Base-by-base conservation (phyloP, 2,888 invertebrate species). In the Drosophila limbata region DNA sequence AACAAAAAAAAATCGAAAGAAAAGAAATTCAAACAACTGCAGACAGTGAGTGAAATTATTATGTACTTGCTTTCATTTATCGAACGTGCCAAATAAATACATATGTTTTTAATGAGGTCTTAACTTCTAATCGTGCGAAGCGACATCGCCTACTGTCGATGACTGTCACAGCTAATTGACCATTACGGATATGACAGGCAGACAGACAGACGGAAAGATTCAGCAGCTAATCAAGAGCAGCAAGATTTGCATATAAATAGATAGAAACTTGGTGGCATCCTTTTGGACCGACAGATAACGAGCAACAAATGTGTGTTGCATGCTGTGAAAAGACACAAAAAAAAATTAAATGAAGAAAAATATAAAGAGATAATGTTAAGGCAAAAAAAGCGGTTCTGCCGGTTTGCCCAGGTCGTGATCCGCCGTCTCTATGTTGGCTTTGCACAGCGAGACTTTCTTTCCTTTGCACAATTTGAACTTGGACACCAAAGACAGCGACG, bases 391-490 rank as follows among this genome's bases (percentile, higher is more conserved):
- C 73, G 64, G 85, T 86, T 85, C 80, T 86, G 85, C 85, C 85
- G 87, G 85, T 85, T 85, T 85, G 74, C 71, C 82, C 80, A 78
- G 82, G 82, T 77, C 79, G 81, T 81, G 84, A 81, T 82, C 83
- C 71, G 70, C 83, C 71, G 70, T 73, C 42, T 55, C 3, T 51
- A 25, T 51, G 17, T 21, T 62, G 11, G 53, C 64, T 70, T 40
- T 10, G 35, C 37, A 35, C 48, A 50, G 42, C 51, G 47, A 35
- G 71, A 74, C 77, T 79, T 80, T 86, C 84, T 83, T 86, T 86
- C 81, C 84, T 64, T 84, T 63, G 81, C 82, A 80, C 79, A 79
- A 78, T 85, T 84, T 85, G 85, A 85, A 86, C 85, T 85, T 85
- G 85, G 87, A 84, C 85, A 85, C 84, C 84, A 69, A 56, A 65